Conservation (phyloP, 1,140 invertebrate species). For the Tetramorium alpestre region DNA sequence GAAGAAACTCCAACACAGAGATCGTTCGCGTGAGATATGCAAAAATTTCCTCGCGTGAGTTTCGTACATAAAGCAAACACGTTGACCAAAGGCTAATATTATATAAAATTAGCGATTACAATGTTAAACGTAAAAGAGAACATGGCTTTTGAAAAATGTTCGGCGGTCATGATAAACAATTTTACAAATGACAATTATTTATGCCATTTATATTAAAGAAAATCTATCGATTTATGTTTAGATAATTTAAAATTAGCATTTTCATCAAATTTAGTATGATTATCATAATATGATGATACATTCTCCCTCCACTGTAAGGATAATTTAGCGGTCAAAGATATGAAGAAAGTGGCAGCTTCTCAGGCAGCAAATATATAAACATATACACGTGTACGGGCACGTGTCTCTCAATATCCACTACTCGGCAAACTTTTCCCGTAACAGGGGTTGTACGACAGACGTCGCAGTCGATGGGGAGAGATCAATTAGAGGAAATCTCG, state of each 20-base stretch:
- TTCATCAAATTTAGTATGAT: not conserved
- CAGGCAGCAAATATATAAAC: constrained; percentile 1
- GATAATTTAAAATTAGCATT: not conserved
- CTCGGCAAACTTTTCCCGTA: constrained; percentile 21
- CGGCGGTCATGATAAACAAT: not conserved
- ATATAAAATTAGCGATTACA: constrained; percentile 22
- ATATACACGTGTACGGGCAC: not conserved
- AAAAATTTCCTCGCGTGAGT: constrained; percentile 2
- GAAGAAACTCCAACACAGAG: not conserved
- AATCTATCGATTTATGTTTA: not conserved
- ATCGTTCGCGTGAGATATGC: constrained; percentile 36
- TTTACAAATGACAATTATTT: not conserved
- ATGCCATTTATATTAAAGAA: not conserved
- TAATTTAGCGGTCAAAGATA: constrained; percentile 21
- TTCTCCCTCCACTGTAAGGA: not conserved
- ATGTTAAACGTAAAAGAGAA: not conserved
- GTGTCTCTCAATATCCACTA: not conserved
- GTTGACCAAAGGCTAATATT: constrained; percentile 14
- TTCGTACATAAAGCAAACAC: constrained; percentile 21
- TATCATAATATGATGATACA: not conserved
- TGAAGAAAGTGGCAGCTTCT: not conserved
- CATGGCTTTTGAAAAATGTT: constrained; percentile 14
- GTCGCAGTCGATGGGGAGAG: constrained; percentile 58
- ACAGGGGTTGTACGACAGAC: not conserved
- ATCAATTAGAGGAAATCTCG: constrained; percentile 79